Evolutionary conservation across 2,797 vertebrate species (phyloP).

Genomic region (Chelon labrosus): DNA sequence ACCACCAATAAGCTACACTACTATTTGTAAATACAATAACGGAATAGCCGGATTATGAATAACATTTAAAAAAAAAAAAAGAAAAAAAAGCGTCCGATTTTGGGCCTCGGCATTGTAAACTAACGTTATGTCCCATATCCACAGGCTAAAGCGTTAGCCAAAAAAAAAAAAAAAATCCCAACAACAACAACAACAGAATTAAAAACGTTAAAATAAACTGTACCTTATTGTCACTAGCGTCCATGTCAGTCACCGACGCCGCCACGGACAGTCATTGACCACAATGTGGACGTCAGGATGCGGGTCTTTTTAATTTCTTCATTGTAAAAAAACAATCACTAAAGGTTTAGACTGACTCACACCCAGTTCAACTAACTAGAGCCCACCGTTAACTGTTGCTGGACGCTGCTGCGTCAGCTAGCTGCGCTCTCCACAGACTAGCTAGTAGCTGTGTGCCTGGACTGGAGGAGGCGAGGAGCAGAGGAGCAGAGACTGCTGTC

Average conservation of each 20-base stretch:
- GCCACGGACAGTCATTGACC: conserved; percentile 68
- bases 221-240: conserved; percentile 85
- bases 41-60: accelerated
- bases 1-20: background rate
- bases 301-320: conserved; percentile 71
- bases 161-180: background rate
- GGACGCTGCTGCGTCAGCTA: conserved; percentile 68
- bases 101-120: conserved; percentile 24
- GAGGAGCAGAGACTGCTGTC: conserved; percentile 61
- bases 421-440: conserved; percentile 28
- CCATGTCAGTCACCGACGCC: conserved; percentile 82
- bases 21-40: background rate
- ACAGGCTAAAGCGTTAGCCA: conserved; percentile 37
- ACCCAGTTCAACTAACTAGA: conserved; percentile 38
- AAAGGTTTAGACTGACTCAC: conserved; percentile 52
- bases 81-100: background rate
- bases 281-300: conserved; percentile 78
- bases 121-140: background rate
- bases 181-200: conserved; percentile 7
- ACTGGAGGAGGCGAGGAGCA: background rate
- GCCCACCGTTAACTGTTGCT: conserved; percentile 49
- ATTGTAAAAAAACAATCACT: conserved; percentile 62
- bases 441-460: conserved; percentile 17
- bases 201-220: conserved; percentile 15
- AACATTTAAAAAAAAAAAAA: background rate